These are phyloP conservation scores for Ptychadena robeensis DNA, from an alignment of 2,797 vertebrate species.

Conservation along the genomic window DNA sequence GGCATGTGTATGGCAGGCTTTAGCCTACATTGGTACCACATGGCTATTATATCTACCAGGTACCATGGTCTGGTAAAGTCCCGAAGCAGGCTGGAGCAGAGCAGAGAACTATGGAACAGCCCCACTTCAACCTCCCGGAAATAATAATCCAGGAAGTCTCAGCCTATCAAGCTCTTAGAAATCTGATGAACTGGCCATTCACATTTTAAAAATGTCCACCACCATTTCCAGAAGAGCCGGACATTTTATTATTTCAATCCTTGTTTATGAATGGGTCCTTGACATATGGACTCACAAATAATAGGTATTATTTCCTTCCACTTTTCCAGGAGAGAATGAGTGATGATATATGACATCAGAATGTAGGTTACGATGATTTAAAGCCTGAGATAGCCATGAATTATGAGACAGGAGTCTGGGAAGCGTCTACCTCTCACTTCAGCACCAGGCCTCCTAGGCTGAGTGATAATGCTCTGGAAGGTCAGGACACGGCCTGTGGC, in stretches of 20 bases:
- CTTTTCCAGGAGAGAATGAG: constrained; percentile 13
- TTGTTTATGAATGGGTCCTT: constrained; percentile 24
- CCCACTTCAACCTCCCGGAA: too few species aligned
- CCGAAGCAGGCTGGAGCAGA: too few species aligned
- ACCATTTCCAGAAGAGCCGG: neutral
- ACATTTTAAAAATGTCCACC: neutral
- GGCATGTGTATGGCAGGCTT: too few species aligned
- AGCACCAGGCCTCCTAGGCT: neutral
- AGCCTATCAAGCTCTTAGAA: too few species aligned
- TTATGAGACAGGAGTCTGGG: neutral
- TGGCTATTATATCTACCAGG: too few species aligned
- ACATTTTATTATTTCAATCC: constrained; percentile 12
- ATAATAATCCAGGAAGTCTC: too few species aligned
- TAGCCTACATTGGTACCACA: too few species aligned
- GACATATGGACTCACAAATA: constrained; percentile 47
- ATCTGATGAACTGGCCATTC: neutral
- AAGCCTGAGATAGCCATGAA: constrained; percentile 5
- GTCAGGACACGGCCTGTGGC: constrained; percentile 30
- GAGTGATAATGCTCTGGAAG: constrained; percentile 43
- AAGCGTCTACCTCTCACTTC: constrained; percentile 9
- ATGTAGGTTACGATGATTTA: constrained; percentile 49
- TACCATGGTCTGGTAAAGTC: too few species aligned
- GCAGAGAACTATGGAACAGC: too few species aligned
- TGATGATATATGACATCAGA: constrained; percentile 40
- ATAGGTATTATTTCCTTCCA: constrained; percentile 42